Evolutionary conservation across 37 sponge, comb jelly and placozoan species (phyloP).

Genomic region (Theonella swinhoei): DNA sequence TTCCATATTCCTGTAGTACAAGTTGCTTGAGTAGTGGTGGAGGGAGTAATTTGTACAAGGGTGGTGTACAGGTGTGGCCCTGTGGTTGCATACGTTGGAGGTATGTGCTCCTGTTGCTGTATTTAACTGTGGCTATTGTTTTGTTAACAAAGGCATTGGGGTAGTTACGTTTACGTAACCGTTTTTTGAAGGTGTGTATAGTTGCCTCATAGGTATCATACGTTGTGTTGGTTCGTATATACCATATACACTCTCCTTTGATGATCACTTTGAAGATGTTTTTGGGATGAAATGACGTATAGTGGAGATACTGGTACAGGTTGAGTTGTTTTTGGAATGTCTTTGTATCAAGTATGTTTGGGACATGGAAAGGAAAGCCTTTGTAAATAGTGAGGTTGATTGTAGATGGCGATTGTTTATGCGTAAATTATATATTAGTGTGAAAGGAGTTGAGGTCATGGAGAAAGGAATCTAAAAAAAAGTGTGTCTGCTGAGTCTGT

Average conservation of each 20-base stretch:
- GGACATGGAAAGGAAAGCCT: background rate
- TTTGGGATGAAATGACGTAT: slow-evolving; percentile 12
- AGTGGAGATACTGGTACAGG: slow-evolving; percentile 37
- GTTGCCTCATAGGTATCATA: background rate
- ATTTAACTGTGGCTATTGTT: background rate
- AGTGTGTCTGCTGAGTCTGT: background rate
- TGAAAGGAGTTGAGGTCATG: slow-evolving; percentile 4
- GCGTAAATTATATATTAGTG: slow-evolving; percentile 4
- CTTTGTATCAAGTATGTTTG: background rate
- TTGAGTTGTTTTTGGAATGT: slow-evolving; percentile 32
- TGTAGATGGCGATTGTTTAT: background rate
- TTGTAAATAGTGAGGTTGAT: slow-evolving; percentile 7
- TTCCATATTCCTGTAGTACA: slow-evolving; percentile 9
- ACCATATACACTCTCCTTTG: slow-evolving; percentile 21
- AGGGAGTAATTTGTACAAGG: no score
- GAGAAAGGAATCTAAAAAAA: background rate
- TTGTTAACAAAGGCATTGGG: slow-evolving; percentile 1
- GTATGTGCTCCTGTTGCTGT: background rate
- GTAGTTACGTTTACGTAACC: slow-evolving; percentile 11
- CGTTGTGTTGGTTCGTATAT: slow-evolving; percentile 22
- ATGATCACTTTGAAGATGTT: slow-evolving; percentile 11
- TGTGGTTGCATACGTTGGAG: background rate
- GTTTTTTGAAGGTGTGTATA: background rate
- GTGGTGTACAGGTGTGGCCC: no score
- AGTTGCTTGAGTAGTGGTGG: slow-evolving; percentile 16